Base-by-base conservation (phyloP, 2,113 vertebrate genomes). In the Pluvianellus socialis region DNA sequence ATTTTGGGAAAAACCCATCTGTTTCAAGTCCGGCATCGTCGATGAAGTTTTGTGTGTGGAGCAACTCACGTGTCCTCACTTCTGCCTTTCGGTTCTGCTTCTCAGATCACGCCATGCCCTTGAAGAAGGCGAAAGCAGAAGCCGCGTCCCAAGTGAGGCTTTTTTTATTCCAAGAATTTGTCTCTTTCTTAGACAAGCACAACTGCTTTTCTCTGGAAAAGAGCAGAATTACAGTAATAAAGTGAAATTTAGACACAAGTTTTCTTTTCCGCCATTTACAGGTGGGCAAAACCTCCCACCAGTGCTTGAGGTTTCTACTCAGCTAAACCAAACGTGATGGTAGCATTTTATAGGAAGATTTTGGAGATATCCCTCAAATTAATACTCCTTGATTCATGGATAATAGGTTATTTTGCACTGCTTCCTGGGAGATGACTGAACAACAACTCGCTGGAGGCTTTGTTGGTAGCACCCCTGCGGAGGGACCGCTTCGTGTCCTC, bases 11-110 rank as follows among this genome's bases (percentile, higher is more conserved):
- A 28, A 27, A 4, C 0, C 49, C 12, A 38, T 83, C 28, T 63
- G 21, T 56, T 91, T 81, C 52, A 3, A 42, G 56, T 33, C 45
- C 4, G 4, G 21, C 62, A 17, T 28, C 9, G 3, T 9, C 4
- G 8, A 5, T 4, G 2, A 40, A 19, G 17, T 14, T 53, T 79
- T 77, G 67, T 18, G 35, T 12, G 26, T 12, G 11, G 33, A 55
- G 38, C 10, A 42, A 4, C 45, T 86, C 92, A 84, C 12, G 0
- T 55, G 94, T 42, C 20, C 21, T 52, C 0, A 4, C 94, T 97
- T 96, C 96, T 94, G 72, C 24, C 52, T 97, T 97, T 97, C 35
- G 0, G 47, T 97, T 97, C 96, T 76, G 67, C 88, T 96, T 93
- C 88, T 86, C 65, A 35, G 23, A 66, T 20, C 85, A 55, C 0